Percentiles rank a stretch among this genome's conserved stretches.
Conservation (phyloP, 1,140 invertebrate species). For the Heliconius hermathena region DNA sequence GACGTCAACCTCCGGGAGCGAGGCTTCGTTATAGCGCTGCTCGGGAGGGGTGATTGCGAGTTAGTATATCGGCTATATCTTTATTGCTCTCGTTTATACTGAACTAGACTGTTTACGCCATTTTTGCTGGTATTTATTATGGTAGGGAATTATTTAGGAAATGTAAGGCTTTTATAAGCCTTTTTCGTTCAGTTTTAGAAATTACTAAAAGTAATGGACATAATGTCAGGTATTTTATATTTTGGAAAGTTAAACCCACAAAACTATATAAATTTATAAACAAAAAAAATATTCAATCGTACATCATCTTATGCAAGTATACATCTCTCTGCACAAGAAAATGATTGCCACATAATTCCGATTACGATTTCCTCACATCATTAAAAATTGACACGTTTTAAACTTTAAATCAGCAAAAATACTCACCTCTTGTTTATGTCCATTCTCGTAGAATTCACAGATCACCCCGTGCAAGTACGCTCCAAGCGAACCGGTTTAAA, state of each 20-base stretch:
- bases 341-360: too few species aligned
- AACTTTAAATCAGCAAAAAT: neutral
- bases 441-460: conserved; percentile 5
- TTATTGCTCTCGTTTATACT: conserved; percentile 12
- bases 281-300: too few species aligned
- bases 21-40: conserved; percentile 27
- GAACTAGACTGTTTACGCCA: neutral
- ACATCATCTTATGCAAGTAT: too few species aligned
- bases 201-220: too few species aligned
- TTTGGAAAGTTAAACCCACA: too few species aligned
- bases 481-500: conserved; percentile 16
- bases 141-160: neutral
- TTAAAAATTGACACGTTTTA: neutral
- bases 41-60: conserved; percentile 22
- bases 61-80: conserved; percentile 16
- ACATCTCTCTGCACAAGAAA: too few species aligned
- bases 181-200: too few species aligned
- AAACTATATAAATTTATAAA: too few species aligned
- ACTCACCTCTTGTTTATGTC: neutral
- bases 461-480: conserved; percentile 10
- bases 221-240: too few species aligned
- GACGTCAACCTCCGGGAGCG: conserved; percentile 53
- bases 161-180: neutral
- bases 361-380: too few species aligned
- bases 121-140: neutral